Evolutionary conservation across 2,888 invertebrate species (phyloP).

Genomic region (Drosophila formosana): DNA sequence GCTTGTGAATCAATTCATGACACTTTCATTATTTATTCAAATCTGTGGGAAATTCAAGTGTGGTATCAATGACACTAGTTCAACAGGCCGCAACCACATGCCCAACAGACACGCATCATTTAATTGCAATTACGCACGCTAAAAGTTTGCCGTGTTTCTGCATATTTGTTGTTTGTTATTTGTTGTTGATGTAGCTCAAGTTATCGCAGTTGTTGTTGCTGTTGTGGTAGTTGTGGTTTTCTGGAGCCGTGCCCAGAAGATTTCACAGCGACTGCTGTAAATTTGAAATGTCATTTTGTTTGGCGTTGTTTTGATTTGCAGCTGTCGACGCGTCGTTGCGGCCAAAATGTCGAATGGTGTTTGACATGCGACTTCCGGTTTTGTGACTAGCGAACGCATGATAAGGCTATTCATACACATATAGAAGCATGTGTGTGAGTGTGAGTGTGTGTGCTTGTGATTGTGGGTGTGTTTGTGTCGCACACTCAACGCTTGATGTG

Average conservation of each 20-base stretch:
- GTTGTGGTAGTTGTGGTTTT: constrained; percentile 13
- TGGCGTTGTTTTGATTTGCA: constrained; percentile 66
- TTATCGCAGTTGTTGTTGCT: constrained; percentile 5
- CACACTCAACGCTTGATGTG: constrained; percentile 48
- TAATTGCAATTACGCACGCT: constrained; percentile 53
- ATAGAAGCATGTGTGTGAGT: not conserved
- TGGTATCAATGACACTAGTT: not conserved
- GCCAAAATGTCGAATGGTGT: constrained; percentile 43
- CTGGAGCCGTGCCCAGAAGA: constrained; percentile 54
- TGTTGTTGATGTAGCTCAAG: constrained; percentile 14
- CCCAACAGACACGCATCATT: constrained; percentile 36
- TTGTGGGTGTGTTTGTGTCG: constrained; percentile 26
- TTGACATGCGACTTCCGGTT: constrained; percentile 66
- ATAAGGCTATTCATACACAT: constrained; percentile 37
- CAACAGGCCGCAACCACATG: constrained; percentile 1
- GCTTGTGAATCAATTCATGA: constrained; percentile 4
- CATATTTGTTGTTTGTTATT: constrained; percentile 11
- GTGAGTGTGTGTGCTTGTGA: constrained; percentile 2
- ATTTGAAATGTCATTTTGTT: constrained; percentile 34
- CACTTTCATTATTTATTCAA: constrained; percentile 7
- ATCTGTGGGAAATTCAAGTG: constrained; percentile 13
- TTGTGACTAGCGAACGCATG: constrained; percentile 23
- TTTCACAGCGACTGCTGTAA: constrained; percentile 17
- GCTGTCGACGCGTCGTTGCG: constrained; percentile 46
- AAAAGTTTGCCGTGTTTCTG: constrained; percentile 17